Base-by-base conservation (phyloP, 2,888 invertebrate species). In the Alitta virens region DNA sequence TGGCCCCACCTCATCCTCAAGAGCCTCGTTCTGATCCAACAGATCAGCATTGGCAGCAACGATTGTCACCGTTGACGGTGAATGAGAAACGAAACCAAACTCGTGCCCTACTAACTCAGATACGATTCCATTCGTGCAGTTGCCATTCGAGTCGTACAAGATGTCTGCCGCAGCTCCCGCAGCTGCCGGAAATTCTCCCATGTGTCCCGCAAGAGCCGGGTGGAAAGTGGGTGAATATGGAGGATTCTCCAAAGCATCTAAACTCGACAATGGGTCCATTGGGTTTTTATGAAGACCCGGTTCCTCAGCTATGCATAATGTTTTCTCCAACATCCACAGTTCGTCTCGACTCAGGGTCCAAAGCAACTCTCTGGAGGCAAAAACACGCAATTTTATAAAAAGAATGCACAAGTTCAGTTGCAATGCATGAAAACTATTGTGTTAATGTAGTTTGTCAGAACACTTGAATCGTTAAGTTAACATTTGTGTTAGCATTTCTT, bases 331-430 rank as follows among this genome's bases (percentile, higher is more conserved):
- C 70, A 90, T 89, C 76, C 88, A 87, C 71, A 97, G 84, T 83
- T 97, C 97, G 54, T 89, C 87, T 65, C 90, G 87, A 76, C 90
- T 91, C 71, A 97, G 83, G 2, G 94, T 93, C 88, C 92, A 91
- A 66, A 97, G 85, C 59, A 96, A 85, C 71, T 95, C 94, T 52
- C 95, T 88, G 72, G 33, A 51, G 26, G 5, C 12, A 56, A 14
- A 25, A 9, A 40, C 16, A 12, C 16, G 40, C 16, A 40, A 12
- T 40, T 40, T 12, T 40, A n/a, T n/a, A n/a, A n/a, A n/a, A n/a
- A n/a, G n/a, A n/a, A n/a, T n/a, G n/a, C n/a, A n/a, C n/a, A n/a
- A n/a, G n/a, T n/a, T n/a, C n/a, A n/a, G n/a, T n/a, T n/a, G n/a
- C n/a, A n/a, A n/a, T n/a, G n/a, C n/a, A n/a, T n/a, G n/a, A n/a